Evolutionary conservation across 2,888 invertebrate genomes (phyloP), one percentile per base, ranked within the genome.

Genomic region (Drosophila imparisetae): DNA sequence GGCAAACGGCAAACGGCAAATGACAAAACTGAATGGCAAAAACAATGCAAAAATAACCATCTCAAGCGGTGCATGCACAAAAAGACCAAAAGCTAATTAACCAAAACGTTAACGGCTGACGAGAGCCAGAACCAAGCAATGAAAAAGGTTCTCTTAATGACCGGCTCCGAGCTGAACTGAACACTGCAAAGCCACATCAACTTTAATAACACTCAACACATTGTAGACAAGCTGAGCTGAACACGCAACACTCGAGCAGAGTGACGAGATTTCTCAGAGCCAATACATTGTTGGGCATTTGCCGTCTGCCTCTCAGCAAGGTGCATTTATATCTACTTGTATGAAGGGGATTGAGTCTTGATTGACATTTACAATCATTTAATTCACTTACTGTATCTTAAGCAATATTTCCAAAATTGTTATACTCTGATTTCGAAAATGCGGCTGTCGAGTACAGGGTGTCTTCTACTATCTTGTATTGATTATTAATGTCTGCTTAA

Each of bases 71-170:
- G 77, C 86, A 82, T 86, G 81, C 81, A 82, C 81, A 77, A 76
- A 78, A 77, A 78, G 78, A 62, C 82, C 76, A 87, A 83, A 83
- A 83, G 83, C 87, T 83, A 83, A 83, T 83, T 83, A 87, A 85
- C 87, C 83, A 83, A 83, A 87, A 80, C 87, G 80, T 77, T 85
- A 80, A 83, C 87, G 70, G 72, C 82, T 72, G 69, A 72, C 67
- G 68, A 72, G 65, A 78, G 78, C 63, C 70, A 61, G 55, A 70
- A 82, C 6, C 18, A n/a, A 50, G 50, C 82, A 69, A 83, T 83
- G 85, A 86, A 83, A 83, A 86, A 81, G 81, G 73, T 73, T 73
- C 65, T 63, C 60, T 68, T 77, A 77, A 76, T 76, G 73, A 78
- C 76, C 78, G 54, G 67, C 73, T 27, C 32, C 42, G 27, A 36